Evolutionary conservation across 2,797 vertebrate genomes (phyloP).

Genomic region (Eulemur mongoz): DNA sequence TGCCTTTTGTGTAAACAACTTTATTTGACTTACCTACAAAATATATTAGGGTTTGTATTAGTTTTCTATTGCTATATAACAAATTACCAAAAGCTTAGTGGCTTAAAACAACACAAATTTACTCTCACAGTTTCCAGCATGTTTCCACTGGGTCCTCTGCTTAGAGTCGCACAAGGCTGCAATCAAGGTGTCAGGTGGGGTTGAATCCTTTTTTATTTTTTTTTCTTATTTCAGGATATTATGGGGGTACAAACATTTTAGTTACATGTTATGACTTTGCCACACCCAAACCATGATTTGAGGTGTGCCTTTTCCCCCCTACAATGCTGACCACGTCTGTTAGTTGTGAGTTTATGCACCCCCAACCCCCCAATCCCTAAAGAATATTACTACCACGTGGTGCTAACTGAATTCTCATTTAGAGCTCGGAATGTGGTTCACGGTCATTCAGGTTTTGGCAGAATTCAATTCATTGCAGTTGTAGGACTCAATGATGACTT

Average conservation of each 20-base stretch:
- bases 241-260: no score
- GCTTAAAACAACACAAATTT: neutral
- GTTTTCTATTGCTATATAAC: neutral
- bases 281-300: no score
- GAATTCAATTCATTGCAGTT: neutral
- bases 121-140: neutral
- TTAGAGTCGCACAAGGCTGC: neutral
- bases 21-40: conserved; percentile 24
- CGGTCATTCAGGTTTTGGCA: neutral
- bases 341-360: no score
- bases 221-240: no score
- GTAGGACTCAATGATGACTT: neutral
- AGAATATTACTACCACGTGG: no score
- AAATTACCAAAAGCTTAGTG: neutral
- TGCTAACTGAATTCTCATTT: neutral
- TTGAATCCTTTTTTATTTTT: neutral
- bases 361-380: no score
- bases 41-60: neutral
- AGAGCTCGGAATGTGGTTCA: neutral
- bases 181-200: neutral
- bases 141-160: neutral
- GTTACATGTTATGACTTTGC: no score
- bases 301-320: no score
- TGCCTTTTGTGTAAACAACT: neutral
- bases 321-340: no score